A percentile compares a stretch with the other conserved stretches of the same genome.
These are phyloP conservation scores for Sebastes minor DNA, from an alignment of 2,797 vertebrate genomes.

Conservation along the genomic window DNA sequence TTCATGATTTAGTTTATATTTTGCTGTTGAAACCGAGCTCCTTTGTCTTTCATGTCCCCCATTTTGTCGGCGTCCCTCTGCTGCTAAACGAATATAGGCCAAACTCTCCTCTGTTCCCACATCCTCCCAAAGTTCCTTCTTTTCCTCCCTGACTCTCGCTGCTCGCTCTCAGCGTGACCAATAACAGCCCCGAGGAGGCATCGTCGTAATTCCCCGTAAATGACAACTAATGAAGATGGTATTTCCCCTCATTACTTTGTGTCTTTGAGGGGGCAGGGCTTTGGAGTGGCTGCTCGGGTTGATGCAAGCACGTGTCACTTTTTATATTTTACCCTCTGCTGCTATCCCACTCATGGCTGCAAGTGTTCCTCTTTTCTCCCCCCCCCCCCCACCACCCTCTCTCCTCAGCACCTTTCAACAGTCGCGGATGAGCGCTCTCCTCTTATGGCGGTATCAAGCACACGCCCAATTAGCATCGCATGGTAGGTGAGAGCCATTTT, in stretches of 20 bases:
- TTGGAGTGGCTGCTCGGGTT: slow-evolving; percentile 4
- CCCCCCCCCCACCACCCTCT: background rate
- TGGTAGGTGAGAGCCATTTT: slow-evolving; percentile 68
- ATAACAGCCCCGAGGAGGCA: slow-evolving; percentile 64
- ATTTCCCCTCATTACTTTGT: slow-evolving; percentile 57
- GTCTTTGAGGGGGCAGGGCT: slow-evolving; percentile 40
- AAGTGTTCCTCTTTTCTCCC: background rate
- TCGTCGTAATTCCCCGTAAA: slow-evolving; percentile 72
- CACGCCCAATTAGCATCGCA: slow-evolving; percentile 56
- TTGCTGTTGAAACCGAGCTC: background rate
- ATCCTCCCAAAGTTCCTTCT: slow-evolving; percentile 27
- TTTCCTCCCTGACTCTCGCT: slow-evolving; percentile 10
- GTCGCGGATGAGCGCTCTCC: slow-evolving; percentile 33
- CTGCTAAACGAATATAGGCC: slow-evolving; percentile 42
- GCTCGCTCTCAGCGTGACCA: slow-evolving; percentile 62
- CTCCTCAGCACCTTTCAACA: slow-evolving; percentile 24
- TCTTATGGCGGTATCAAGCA: slow-evolving; percentile 28
- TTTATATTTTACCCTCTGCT: slow-evolving; percentile 1
- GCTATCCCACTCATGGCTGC: background rate
- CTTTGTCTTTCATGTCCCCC: background rate
- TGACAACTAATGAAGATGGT: slow-evolving; percentile 77
- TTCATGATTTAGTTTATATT: background rate
- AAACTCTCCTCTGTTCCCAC: slow-evolving; percentile 31
- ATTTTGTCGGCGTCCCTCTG: background rate
- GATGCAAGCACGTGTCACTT: slow-evolving; percentile 28